Percentiles rank a stretch among this genome's conserved stretches.
phyloP scores from a whole-genome alignment of 2,113 vertebrate species.

The Gambusia holbrooki region DNA sequence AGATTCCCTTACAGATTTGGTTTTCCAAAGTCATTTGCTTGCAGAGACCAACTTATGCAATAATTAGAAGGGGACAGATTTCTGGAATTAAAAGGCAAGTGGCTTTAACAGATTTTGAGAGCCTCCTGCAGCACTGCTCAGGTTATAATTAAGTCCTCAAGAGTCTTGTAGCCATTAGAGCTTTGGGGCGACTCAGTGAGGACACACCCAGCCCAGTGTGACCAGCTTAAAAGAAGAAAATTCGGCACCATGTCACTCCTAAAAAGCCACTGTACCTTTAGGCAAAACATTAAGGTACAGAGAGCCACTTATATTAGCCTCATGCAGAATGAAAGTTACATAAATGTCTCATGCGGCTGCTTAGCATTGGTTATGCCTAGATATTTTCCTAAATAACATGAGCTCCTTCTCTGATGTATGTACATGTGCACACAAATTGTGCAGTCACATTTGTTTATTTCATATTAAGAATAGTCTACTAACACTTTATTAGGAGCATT shows the following conservation, averaged over 20 bases:
- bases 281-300: constrained; percentile 40
- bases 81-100: constrained; percentile 62
- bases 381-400: no score
- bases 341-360: constrained; percentile 32
- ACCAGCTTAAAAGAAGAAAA: constrained; percentile 68
- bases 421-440: no score
- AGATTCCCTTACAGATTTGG: background rate
- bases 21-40: background rate
- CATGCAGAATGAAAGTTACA: constrained; percentile 40
- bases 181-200: constrained; percentile 52
- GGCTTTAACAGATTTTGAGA: constrained; percentile 57
- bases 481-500: no score
- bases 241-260: constrained; percentile 53
- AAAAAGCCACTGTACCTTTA: constrained; percentile 37
- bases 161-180: constrained; percentile 57
- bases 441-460: no score
- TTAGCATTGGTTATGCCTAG: constrained; percentile 27
- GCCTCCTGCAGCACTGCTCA: constrained; percentile 37
- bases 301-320: constrained; percentile 29
- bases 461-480: no score
- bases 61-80: constrained; percentile 23
- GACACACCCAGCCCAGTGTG: constrained; percentile 57
- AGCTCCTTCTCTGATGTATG: no score
- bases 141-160: constrained; percentile 67
- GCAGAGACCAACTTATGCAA: background rate